Evolutionary conservation across 1,140 invertebrate genomes (phyloP).

Genomic region (Leptoteleia sp.): DNA sequence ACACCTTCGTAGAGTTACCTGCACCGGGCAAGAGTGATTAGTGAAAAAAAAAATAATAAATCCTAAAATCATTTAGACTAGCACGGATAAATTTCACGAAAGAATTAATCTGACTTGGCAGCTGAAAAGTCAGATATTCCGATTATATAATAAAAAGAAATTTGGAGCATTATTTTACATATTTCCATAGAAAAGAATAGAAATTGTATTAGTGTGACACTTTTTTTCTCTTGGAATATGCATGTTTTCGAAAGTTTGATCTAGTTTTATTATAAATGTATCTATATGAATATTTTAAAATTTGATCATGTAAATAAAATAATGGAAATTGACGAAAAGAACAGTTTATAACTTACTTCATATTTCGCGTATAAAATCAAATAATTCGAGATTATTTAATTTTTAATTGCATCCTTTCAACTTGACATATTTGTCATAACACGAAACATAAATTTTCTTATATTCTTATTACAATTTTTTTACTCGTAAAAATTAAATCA

Average conservation of each 20-base stretch:
- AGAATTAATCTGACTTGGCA: slow-evolving; percentile 15
- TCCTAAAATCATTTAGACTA: slow-evolving; percentile 24
- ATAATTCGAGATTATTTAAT: too few relatives aligned
- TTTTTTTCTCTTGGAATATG: slow-evolving; percentile 11
- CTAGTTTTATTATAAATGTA: slow-evolving; percentile 1
- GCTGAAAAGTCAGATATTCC: slow-evolving; percentile 3
- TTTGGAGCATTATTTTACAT: slow-evolving; percentile 38
- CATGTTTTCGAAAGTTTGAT: slow-evolving; percentile 36
- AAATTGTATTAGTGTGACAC: not conserved
- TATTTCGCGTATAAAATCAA: too few relatives aligned
- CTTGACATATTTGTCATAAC: too few relatives aligned
- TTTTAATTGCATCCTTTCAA: too few relatives aligned
- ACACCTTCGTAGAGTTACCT: slow-evolving; percentile 29
- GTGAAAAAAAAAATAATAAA: slow-evolving; percentile 47
- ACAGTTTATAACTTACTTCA: too few relatives aligned
- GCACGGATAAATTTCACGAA: slow-evolving; percentile 25
- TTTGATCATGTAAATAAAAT: too few relatives aligned
- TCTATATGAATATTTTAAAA: too few relatives aligned
- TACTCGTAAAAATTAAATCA: too few relatives aligned
- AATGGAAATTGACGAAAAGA: too few relatives aligned
- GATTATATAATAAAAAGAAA: slow-evolving; percentile 40
- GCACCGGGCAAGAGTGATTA: slow-evolving; percentile 24
- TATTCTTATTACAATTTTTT: too few relatives aligned
- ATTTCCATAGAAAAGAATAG: slow-evolving; percentile 29
- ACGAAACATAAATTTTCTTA: too few relatives aligned